Conservation (phyloP, 2,888 invertebrate genomes). For the Labia minor region DNA sequence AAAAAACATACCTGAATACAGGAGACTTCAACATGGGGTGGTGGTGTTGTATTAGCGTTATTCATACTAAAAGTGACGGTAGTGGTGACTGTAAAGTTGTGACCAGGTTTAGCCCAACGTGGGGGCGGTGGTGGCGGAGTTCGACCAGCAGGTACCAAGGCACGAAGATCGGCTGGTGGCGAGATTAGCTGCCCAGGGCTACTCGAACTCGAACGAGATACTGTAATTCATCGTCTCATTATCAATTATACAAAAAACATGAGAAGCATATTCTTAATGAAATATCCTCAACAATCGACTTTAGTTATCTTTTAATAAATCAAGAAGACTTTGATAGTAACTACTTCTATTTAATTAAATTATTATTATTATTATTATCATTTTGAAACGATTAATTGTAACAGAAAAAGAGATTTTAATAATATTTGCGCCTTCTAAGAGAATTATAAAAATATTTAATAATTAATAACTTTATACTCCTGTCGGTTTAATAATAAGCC, state of each 20-base stretch:
- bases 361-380: too few relatives aligned
- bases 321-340: too few relatives aligned
- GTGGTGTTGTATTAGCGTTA: conserved; percentile 43
- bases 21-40: conserved; percentile 30
- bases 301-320: too few relatives aligned
- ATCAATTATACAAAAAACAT: conserved; percentile 15
- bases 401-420: too few relatives aligned
- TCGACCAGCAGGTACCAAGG: conserved; percentile 22
- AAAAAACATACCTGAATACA: conserved; percentile 27
- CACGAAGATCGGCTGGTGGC: conserved; percentile 22
- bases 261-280: too few relatives aligned
- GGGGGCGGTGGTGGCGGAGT: conserved; percentile 77
- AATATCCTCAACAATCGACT: too few relatives aligned
- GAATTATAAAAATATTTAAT: too few relatives aligned
- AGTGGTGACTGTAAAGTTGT: conserved; percentile 73
- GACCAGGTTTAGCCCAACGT: conserved; percentile 65
- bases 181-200: conserved; percentile 29
- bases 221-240: conserved; percentile 18
- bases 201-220: conserved; percentile 30
- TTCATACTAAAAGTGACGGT: conserved; percentile 75
- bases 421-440: too few relatives aligned
- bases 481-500: too few relatives aligned
- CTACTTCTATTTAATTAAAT: too few relatives aligned
- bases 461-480: too few relatives aligned
- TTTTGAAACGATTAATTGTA: too few relatives aligned